These are phyloP conservation scores for Acanthopleura granulata DNA, from an alignment of 2,888 invertebrate species.

Conservation along the genomic window DNA sequence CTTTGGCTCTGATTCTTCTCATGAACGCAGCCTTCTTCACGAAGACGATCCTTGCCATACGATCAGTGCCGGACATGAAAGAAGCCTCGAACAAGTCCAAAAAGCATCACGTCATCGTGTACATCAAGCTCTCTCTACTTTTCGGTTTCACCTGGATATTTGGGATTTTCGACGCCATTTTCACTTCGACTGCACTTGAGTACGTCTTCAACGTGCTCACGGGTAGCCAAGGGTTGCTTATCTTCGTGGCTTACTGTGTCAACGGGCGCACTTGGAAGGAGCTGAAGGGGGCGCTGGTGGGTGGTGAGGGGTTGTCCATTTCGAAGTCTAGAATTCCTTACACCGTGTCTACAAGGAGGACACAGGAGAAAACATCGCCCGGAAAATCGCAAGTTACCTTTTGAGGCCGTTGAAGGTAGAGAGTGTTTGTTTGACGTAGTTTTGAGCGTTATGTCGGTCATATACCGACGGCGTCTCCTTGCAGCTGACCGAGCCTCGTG, in stretches of 20 bases:
- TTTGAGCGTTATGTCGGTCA: too few relatives aligned
- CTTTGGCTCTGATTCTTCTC: conserved; percentile 34
- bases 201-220: conserved; percentile 42
- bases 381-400: too few relatives aligned
- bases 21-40: conserved; percentile 40
- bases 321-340: too few relatives aligned
- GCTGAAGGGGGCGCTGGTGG: too few relatives aligned
- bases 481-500: too few relatives aligned
- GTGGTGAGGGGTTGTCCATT: too few relatives aligned
- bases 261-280: conserved; percentile 30
- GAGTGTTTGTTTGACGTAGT: too few relatives aligned
- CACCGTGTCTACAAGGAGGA: too few relatives aligned
- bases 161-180: conserved; percentile 42
- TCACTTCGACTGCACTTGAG: conserved; percentile 37
- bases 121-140: conserved; percentile 44
- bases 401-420: too few relatives aligned
- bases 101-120: conserved; percentile 38
- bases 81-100: conserved; percentile 28
- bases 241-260: conserved; percentile 43
- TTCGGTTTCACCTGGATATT: conserved; percentile 52
- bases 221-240: conserved; percentile 45
- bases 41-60: conserved; percentile 36
- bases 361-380: too few relatives aligned
- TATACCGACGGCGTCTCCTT: too few relatives aligned
- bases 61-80: conserved; percentile 24